Evolutionary conservation across 2,888 invertebrate species (phyloP), one percentile per base, ranked within the genome.

Genomic region (Chloroclystis v-ata): DNA sequence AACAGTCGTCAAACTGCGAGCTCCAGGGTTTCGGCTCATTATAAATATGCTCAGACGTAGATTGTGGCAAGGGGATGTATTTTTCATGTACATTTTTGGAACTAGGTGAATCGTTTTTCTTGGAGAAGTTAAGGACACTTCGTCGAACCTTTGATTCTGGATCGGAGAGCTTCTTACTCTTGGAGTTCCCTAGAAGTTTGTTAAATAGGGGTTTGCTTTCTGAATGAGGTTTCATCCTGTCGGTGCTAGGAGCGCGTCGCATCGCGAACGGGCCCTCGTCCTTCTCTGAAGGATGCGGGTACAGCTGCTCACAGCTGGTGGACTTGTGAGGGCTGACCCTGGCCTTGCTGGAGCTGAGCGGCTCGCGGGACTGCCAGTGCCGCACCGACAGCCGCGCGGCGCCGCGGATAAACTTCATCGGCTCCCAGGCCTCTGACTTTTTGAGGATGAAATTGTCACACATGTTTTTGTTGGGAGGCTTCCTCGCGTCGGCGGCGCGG

Each of bases 381-480:
- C 90, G 78, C 68, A 79, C 91, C 67, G 87, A 90, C 67, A 88
- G 79, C 59, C 76, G 79, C 52, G 80, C 89, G 54, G 81, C 89
- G 56, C 84, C 89, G 61, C 79, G 80, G 54, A 79, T 84, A 63
- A 82, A 86, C 60, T 82, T 83, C 78, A 85, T 79, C 32, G 82
- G 81, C 60, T 88, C 85, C 80, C 88, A 88, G 44, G 88, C 87
- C 51, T 87, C 86, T 7, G 89, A 83, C 60, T 89, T 89, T 52
- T 89, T 77, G 33, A 91, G 80, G 52, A 91, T 90, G 65, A 90
- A 90, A 61, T 89, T 87, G 61, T 86, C 86, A 54, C 82, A 73
- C 81, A 82, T 82, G 62, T 70, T 74, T 70, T 76, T 82, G 61
- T 68, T 69, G 56, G 73, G 83, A 37, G 80, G 84, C 72, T 82